Evolutionary conservation across 2,113 vertebrate species (phyloP).

Genomic region (Chaetorhynchus papuensis): DNA sequence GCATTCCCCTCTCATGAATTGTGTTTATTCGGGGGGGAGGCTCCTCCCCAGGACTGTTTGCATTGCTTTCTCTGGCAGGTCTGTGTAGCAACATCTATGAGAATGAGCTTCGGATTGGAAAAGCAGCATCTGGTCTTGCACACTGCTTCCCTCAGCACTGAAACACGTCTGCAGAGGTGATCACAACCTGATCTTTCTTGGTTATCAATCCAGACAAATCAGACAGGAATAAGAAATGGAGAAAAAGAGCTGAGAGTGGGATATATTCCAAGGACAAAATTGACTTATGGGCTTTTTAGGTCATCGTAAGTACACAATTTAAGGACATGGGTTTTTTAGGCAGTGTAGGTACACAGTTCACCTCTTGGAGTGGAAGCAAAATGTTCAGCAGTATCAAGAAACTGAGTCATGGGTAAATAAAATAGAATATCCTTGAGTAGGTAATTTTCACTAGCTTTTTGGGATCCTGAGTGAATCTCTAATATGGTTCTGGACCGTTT

Average conservation of each 20-base stretch:
- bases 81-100: neutral
- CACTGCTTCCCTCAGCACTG: neutral
- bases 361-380: neutral
- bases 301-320: neutral
- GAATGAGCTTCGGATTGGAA: neutral
- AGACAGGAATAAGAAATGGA: neutral
- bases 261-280: neutral
- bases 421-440: neutral
- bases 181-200: neutral
- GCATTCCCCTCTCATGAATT: neutral
- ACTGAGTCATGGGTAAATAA: neutral
- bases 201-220: neutral
- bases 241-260: neutral
- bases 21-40: neutral
- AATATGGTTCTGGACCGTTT: neutral
- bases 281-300: neutral
- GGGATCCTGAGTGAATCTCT: neutral
- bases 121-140: neutral
- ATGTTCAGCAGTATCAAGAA: neutral
- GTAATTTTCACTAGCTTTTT: neutral
- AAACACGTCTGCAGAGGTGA: neutral
- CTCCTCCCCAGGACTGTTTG: neutral
- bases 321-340: neutral
- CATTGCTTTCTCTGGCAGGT: neutral
- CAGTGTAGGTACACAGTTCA: neutral